phyloP scores from a whole-genome alignment of 2,113 vertebrate genomes.

The Electrona antarctica region DNA sequence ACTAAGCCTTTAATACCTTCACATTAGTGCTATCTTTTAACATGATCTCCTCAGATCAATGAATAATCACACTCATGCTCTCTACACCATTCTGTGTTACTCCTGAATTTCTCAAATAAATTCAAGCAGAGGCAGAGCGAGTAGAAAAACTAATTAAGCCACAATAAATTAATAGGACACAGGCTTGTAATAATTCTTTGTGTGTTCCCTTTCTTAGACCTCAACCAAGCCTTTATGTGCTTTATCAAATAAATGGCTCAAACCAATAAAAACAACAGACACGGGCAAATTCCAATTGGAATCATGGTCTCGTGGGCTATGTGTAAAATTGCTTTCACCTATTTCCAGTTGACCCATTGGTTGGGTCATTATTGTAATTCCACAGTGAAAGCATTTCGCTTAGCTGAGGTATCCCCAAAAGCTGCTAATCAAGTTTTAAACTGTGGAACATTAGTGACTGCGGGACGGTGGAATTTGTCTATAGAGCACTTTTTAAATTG shows the following conservation, averaged over 20 bases:
- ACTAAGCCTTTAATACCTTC: slow-evolving; percentile 15
- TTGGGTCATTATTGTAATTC: slow-evolving; percentile 61
- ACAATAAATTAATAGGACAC: slow-evolving; percentile 63
- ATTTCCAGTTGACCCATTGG: slow-evolving; percentile 59
- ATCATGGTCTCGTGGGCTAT: slow-evolving; percentile 64
- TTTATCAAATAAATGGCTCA: slow-evolving; percentile 66
- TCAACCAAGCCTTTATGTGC: slow-evolving; percentile 44
- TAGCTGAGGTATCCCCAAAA: slow-evolving; percentile 13
- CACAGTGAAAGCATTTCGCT: slow-evolving; percentile 43
- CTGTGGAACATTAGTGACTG: slow-evolving; percentile 51
- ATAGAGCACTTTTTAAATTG: slow-evolving; percentile 15
- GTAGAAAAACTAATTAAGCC: slow-evolving; percentile 58
- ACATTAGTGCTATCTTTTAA: slow-evolving; percentile 12
- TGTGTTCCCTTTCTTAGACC: slow-evolving; percentile 25
- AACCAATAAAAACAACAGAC: slow-evolving; percentile 69
- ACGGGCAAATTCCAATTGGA: slow-evolving; percentile 65
- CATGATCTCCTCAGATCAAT: slow-evolving; percentile 20
- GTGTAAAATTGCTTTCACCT: slow-evolving; percentile 77
- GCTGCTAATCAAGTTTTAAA: slow-evolving; percentile 60
- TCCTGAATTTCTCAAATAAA: slow-evolving; percentile 38
- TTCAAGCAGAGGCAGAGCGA: slow-evolving; percentile 29
- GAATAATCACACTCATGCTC: slow-evolving; percentile 19
- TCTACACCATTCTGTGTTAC: slow-evolving; percentile 11
- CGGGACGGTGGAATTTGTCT: slow-evolving; percentile 21
- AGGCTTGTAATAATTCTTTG: slow-evolving; percentile 57